These are phyloP conservation scores for Etheostoma perlongum DNA, from an alignment of 2,797 vertebrate genomes.

Conservation along the genomic window DNA sequence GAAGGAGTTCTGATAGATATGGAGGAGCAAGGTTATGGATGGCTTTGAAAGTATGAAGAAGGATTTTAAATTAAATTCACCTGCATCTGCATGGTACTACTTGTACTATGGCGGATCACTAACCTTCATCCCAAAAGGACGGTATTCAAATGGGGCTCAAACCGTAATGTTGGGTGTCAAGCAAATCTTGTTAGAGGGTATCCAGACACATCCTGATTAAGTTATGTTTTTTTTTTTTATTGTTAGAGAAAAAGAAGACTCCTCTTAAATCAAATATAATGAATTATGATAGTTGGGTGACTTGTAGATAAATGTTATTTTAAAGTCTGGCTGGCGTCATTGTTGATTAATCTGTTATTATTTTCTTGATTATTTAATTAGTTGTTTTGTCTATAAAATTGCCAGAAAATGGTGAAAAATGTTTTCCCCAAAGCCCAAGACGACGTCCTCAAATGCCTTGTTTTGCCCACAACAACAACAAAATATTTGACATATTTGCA, in stretches of 20 bases:
- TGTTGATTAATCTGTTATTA: no score
- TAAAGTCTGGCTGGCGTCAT: background rate
- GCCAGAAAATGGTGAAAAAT: no score
- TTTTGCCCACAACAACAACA: no score
- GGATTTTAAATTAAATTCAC: background rate
- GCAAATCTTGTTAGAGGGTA: background rate
- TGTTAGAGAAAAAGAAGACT: background rate
- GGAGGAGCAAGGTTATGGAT: no score
- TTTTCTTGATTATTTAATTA: no score
- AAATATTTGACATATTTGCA: no score
- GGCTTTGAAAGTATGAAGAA: no score
- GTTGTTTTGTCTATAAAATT: no score
- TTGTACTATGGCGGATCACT: slow-evolving; percentile 31
- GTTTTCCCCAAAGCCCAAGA: no score
- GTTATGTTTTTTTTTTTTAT: no score
- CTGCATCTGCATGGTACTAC: slow-evolving; percentile 23
- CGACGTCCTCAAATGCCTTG: no score
- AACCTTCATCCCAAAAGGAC: slow-evolving; percentile 42
- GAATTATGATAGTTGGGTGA: background rate
- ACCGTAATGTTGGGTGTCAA: slow-evolving; percentile 2
- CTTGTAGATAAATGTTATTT: background rate
- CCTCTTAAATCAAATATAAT: background rate
- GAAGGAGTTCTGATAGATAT: no score
- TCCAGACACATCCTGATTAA: background rate
- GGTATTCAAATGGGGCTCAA: slow-evolving; percentile 23